Base-by-base conservation (phyloP, 2,888 invertebrate species). In the Drosophila affinis region DNA sequence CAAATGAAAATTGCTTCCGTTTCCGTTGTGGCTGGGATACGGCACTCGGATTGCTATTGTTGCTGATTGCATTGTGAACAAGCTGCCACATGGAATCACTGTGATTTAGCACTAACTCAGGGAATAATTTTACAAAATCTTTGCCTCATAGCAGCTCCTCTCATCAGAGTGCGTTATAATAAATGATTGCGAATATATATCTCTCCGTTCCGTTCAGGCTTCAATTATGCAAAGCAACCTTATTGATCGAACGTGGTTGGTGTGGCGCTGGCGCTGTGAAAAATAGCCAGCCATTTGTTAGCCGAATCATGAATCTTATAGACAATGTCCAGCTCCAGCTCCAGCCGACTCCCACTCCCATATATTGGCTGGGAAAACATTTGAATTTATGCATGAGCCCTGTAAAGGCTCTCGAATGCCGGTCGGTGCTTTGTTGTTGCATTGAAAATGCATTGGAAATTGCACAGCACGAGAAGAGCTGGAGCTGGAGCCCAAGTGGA, bases 1-100 rank as follows among this genome's bases (percentile, higher is more conserved):
- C 81, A 88, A 79, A 88, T 82, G 89, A 85, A 88, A 88, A 88
- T 88, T 88, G 81, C 83, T 89, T 89, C 88, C 88, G 88, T 63
- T 88, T 89, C 87, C 87, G 85, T 75, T 75, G 86, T 62, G 64
- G 53, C 68, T 65, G 45, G 69, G 54, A 54, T 72, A 62, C 60
- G 72, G 54, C 61, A 67, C 62, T 70, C 29, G 72, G 69, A 78
- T 74, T 60, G 69, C 77, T 62, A 87, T 86, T 88, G 88, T 86
- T 86, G 69, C 80, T 86, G 83, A 88, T 87, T 85, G 76, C 77
- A 65, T 55, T 62, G 75, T 58, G 70, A 77, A 67, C 72, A 64
- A 70, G 76, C 57, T 70, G 62, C 62, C 44, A 58, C 45, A 24
- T 47, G 56, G 24, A 48, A 51, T 51, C 57, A 24, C 71, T 47